A percentile compares a stretch with the other conserved stretches of the same genome.
phyloP scores from a whole-genome alignment of 2,113 vertebrate species.

The Scopus umbretta region DNA sequence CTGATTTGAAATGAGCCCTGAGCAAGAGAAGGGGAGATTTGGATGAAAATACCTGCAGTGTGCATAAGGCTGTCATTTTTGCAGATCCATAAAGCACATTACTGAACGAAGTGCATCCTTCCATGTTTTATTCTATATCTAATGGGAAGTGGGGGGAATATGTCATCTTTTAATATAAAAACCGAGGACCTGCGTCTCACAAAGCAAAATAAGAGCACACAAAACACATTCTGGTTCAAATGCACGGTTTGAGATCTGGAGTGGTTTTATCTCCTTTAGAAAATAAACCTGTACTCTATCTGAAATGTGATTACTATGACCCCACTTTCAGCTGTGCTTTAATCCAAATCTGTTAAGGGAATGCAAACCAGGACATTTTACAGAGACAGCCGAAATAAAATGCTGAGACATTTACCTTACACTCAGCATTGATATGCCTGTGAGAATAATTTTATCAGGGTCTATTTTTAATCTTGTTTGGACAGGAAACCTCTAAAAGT shows the following conservation, averaged over 20 bases:
- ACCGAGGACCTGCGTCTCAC: not conserved
- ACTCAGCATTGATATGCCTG: not conserved
- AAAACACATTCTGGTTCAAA: not conserved
- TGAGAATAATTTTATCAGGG: not conserved
- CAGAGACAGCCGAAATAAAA: not conserved
- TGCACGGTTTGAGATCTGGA: not conserved
- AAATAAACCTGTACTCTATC: not conserved
- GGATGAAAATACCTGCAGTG: not conserved
- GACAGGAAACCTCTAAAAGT: not conserved
- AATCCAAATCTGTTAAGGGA: conserved; percentile 27
- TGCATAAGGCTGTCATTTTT: not conserved
- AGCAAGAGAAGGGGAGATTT: not conserved
- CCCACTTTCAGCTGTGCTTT: not conserved
- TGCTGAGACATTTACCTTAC: not conserved
- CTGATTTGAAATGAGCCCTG: not conserved
- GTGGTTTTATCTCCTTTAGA: conserved; percentile 17
- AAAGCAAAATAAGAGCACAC: not conserved
- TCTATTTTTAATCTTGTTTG: conserved; percentile 18
- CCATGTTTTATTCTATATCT: not conserved
- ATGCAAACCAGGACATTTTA: not conserved
- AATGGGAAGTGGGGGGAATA: not conserved
- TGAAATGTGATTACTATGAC: conserved; percentile 1
- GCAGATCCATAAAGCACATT: not conserved
- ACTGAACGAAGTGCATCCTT: not conserved
- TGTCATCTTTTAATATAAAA: not conserved